phyloP scores from a whole-genome alignment of 64 coral and sea anemone genomes.

The Hydrozoanthus tunicans region DNA sequence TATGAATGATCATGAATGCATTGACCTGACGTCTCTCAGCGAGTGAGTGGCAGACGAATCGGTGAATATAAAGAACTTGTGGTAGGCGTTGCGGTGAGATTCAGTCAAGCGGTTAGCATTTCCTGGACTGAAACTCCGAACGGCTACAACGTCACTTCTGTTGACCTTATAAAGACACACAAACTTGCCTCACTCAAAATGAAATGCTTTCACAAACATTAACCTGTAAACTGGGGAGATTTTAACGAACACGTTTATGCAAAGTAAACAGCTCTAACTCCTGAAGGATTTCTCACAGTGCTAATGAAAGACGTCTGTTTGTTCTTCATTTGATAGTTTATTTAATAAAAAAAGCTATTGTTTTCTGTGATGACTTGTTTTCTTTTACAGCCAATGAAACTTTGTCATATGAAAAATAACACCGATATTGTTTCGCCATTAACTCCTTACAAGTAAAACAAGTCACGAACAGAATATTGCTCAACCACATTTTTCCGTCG shows the following conservation, averaged over 20 bases:
- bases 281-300: not conserved
- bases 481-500: no score
- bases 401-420: not conserved
- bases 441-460: not conserved
- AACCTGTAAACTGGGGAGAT: conserved; percentile 10
- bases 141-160: not conserved
- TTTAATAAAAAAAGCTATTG: conserved; percentile 10
- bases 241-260: not conserved
- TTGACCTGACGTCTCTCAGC: not conserved
- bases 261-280: not conserved
- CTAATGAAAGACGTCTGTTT: no score
- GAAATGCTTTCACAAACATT: conserved; percentile 12
- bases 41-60: not conserved
- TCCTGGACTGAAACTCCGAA: conserved; percentile 26
- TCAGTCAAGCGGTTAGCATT: conserved; percentile 15
- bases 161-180: conserved; percentile 50
- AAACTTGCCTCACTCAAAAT: not conserved
- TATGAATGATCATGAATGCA: not conserved
- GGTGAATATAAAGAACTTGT: not conserved
- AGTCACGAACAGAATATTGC: conserved; percentile 6
- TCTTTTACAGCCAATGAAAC: conserved; percentile 17
- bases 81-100: not conserved
- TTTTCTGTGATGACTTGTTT: conserved; percentile 34
- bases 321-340: not conserved
- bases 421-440: not conserved